Evolutionary conservation across 2,113 vertebrate genomes (phyloP).

Genomic region (Morone saxatilis): DNA sequence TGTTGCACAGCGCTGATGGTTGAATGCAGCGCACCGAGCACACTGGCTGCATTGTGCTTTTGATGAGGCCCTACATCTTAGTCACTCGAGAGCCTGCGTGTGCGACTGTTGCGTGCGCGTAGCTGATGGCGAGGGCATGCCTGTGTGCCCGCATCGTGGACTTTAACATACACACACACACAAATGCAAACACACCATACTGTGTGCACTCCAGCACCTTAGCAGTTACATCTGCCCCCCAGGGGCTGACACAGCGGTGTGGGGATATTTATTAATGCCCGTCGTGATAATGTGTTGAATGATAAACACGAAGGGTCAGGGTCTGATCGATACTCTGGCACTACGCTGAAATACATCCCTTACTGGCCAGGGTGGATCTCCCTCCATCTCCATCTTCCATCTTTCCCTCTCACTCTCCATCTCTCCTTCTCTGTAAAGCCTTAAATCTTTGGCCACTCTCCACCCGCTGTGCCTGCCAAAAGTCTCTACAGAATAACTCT

Average conservation of each 20-base stretch:
- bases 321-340: conserved; percentile 50
- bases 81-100: conserved; percentile 62
- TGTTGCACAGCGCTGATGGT: conserved; percentile 58
- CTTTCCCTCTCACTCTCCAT: conserved; percentile 3
- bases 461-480: conserved; percentile 62
- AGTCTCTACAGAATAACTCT: conserved; percentile 70
- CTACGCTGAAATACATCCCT: conserved; percentile 33
- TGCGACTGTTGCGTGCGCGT: conserved; percentile 35
- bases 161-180: conserved; percentile 4
- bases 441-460: conserved; percentile 61
- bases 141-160: conserved; percentile 8
- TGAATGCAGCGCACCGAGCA: conserved; percentile 66
- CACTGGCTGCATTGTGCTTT: conserved; percentile 77
- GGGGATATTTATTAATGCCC: conserved; percentile 37
- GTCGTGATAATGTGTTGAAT: conserved; percentile 31
- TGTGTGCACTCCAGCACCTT: conserved; percentile 8
- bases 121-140: conserved; percentile 20
- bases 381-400: conserved; percentile 22
- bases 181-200: conserved; percentile 9
- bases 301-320: conserved; percentile 50
- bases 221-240: conserved; percentile 13
- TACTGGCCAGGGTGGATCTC: conserved; percentile 10
- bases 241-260: conserved; percentile 9
- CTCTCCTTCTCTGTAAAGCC: conserved; percentile 36
- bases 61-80: conserved; percentile 72